Evolutionary conservation across 92 coral and sea anemone species (phyloP), one percentile per base, ranked within the genome.

Genomic region (Parazoanthus atlanticus): DNA sequence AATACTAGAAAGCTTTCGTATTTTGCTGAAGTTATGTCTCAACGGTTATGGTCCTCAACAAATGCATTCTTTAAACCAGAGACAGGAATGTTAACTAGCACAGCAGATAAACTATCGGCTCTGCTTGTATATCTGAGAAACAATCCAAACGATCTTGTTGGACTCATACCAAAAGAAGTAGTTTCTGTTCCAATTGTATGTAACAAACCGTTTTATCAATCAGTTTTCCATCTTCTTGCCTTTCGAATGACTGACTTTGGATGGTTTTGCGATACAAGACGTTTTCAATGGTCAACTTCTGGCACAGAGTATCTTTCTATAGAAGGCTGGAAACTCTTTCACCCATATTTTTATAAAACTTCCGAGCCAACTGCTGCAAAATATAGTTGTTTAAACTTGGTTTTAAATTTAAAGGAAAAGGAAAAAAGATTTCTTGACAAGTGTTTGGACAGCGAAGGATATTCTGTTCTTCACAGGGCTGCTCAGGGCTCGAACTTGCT

Each of bases 201-300:
- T 70, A 1, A 70, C 23, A 41, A 67, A 83, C 86, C 78, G 4
- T 83, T 83, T 16, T 13, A 83, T 4, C 17, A 83, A 3, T 83
- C 86, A 19, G 78, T 83, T 43, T 83, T 83, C 28, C 86, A 83
- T 70, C 86, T 83, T 83, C 56, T 83, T 65, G 40, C 66, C n/a
- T 83, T 30, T 21, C 65, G 86, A 29, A 83, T 83, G 86, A 83
- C 86, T 41, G 78, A 83, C 6, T 83, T 70, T 70, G 86, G 78
- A 83, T 28, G 86, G 78, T 29, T 83, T 69, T 83, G 86, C 26
- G 17, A 40, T 16, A 17, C 26, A 11, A 36, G 36, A 30, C 2
- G 26, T 26, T 6, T 15, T 0, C 12, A 0, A 16, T 83, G 66
- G 78, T 83, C 86, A 83, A 2, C 4, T 26, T 13, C 67, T 28